Conservation (phyloP, 2,113 vertebrate species). For the Seriola quinqueradiata region DNA sequence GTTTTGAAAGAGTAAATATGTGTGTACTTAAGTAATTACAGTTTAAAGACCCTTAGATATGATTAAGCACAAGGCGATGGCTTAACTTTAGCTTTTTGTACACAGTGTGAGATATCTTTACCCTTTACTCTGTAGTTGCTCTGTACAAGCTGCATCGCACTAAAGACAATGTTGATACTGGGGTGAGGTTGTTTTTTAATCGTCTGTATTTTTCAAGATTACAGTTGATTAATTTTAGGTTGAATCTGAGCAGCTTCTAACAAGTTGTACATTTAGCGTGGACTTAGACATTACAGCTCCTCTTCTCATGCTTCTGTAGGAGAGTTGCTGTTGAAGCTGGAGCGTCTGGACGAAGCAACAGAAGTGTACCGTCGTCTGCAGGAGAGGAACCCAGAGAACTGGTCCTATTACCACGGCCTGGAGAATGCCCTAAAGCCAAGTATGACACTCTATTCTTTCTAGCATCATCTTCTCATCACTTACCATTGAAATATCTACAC, state of each 20-base stretch:
- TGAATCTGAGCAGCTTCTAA: not conserved
- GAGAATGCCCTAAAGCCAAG: constrained; percentile 94
- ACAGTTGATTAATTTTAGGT: not conserved
- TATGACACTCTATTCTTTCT: constrained; percentile 52
- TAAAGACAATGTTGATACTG: too few species aligned
- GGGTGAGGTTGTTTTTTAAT: not conserved
- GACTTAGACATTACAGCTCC: not conserved
- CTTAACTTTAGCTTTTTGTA: not conserved
- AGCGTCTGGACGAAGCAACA: constrained; percentile 91
- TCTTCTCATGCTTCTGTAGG: constrained; percentile 79
- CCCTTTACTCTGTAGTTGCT: not conserved
- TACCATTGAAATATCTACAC: not conserved
- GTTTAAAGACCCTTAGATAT: not conserved
- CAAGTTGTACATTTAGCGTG: not conserved
- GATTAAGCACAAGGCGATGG: not conserved
- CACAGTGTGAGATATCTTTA: not conserved
- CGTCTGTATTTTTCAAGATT: not conserved
- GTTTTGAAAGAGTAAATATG: not conserved
- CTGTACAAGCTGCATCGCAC: not conserved
- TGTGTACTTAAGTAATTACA: too few species aligned
- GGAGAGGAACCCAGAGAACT: constrained; percentile 98
- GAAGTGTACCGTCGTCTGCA: constrained; percentile 93
- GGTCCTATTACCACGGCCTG: constrained; percentile 96
- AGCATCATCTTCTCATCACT: not conserved
- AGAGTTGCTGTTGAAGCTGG: constrained; percentile 92